phyloP scores from a whole-genome alignment of 2,797 vertebrate genomes.

The Coreius guichenoti region DNA sequence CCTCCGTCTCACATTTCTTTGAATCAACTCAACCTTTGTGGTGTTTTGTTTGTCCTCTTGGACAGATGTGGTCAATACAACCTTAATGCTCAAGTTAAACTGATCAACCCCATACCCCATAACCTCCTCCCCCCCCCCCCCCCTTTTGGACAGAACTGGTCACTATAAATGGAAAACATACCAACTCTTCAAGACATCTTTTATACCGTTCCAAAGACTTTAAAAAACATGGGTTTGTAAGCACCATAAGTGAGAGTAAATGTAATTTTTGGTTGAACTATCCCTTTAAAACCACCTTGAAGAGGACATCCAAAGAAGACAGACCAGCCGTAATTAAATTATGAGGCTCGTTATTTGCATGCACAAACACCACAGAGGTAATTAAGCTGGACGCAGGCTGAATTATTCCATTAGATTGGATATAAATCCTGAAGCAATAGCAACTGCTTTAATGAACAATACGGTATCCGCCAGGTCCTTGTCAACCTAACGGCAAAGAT shows the following conservation, averaged over 20 bases:
- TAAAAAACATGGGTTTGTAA: background rate
- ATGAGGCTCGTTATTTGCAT: slow-evolving; percentile 29
- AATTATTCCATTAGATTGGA: background rate
- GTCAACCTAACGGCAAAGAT: background rate
- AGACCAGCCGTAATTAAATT: background rate
- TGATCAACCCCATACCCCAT: too few relatives aligned
- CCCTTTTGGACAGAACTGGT: background rate
- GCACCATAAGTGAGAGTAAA: background rate
- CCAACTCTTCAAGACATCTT: background rate
- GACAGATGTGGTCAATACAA: background rate
- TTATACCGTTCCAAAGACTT: background rate
- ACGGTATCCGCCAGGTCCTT: background rate
- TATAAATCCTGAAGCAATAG: background rate
- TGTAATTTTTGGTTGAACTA: background rate
- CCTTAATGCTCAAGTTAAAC: background rate
- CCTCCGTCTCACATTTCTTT: background rate
- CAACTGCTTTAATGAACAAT: background rate
- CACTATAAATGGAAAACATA: background rate
- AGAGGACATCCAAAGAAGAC: background rate
- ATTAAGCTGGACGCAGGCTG: background rate
- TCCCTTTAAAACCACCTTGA: background rate
- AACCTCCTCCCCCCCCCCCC: too few relatives aligned
- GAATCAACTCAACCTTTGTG: background rate
- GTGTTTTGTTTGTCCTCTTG: background rate
- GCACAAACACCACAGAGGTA: background rate